Evolutionary conservation across 1,140 invertebrate species (phyloP).

Genomic region (Papilio dardanus): DNA sequence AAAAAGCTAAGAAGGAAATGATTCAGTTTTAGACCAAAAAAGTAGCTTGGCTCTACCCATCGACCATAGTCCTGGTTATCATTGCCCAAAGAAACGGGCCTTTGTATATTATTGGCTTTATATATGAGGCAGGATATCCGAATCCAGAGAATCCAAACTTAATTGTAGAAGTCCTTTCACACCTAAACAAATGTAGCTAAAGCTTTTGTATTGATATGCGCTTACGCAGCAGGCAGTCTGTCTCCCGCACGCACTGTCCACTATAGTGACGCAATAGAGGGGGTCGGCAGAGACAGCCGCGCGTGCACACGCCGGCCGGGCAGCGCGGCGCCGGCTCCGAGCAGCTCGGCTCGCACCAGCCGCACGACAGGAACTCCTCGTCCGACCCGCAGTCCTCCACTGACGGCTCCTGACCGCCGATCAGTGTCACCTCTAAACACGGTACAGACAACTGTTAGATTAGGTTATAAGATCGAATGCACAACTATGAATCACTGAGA

Average conservation of each 20-base stretch:
- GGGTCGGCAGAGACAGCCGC: constrained; percentile 65
- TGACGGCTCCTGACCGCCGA: constrained; percentile 49
- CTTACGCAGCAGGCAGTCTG: constrained; percentile 60
- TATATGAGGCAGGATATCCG: too few species aligned
- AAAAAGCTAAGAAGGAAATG: too few species aligned
- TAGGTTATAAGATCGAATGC: too few species aligned
- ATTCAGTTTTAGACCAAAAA: too few species aligned
- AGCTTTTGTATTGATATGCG: not conserved
- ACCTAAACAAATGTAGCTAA: too few species aligned
- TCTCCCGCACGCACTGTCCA: constrained; percentile 60
- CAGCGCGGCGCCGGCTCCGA: constrained; percentile 55
- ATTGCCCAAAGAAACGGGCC: too few species aligned
- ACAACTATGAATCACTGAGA: too few species aligned
- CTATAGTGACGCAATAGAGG: constrained; percentile 60
- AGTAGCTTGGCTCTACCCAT: too few species aligned
- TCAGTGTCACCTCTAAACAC: constrained; percentile 14
- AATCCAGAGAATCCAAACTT: too few species aligned
- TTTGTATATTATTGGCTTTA: too few species aligned
- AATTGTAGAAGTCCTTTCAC: too few species aligned
- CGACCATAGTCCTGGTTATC: too few species aligned
- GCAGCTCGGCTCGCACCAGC: constrained; percentile 70
- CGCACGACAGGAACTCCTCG: constrained; percentile 67
- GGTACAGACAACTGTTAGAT: not conserved
- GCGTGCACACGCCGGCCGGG: constrained; percentile 53
- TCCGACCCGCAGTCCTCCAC: constrained; percentile 64